Percentiles rank a stretch among this genome's conserved stretches.
Conservation (phyloP, 1,140 invertebrate species). For the Hyposmocoma kahamanoa region DNA sequence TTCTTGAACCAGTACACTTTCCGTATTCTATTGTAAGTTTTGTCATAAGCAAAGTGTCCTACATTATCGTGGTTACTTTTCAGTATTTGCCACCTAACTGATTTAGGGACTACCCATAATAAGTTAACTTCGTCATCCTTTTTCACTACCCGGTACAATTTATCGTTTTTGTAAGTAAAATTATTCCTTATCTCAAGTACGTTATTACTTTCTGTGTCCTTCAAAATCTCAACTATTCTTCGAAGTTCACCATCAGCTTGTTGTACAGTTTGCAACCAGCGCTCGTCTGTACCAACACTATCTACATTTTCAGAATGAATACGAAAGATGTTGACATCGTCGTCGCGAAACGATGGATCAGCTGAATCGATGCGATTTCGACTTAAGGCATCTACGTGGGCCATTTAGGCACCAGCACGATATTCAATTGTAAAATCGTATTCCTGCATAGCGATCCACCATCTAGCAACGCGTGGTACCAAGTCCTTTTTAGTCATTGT, state of each 20-base stretch:
- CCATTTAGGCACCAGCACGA: conserved; percentile 15
- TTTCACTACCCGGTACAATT: neutral
- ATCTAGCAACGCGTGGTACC: conserved; percentile 14
- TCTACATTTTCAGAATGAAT: no score
- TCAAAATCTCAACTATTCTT: neutral
- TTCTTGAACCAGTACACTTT: conserved; percentile 16
- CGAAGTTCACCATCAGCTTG: neutral
- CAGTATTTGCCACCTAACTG: conserved; percentile 7
- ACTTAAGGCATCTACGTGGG: conserved; percentile 39
- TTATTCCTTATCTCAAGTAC: neutral
- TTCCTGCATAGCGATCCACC: conserved; percentile 13
- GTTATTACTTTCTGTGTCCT: neutral
- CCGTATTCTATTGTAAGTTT: conserved; percentile 9
- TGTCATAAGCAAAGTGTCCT: conserved; percentile 11
- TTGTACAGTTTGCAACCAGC: conserved; percentile 6
- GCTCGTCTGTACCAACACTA: no score
- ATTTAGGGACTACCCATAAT: conserved; percentile 3
- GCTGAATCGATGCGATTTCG: conserved; percentile 18
- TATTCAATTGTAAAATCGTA: conserved; percentile 2
- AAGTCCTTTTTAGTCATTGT: conserved; percentile 17
- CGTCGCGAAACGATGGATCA: conserved; percentile 8
- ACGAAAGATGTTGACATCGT: no score
- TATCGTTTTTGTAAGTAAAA: neutral
- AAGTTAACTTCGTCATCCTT: neutral
- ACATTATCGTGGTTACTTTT: conserved; percentile 8